These are phyloP conservation scores for Cyclophora punctaria DNA, from an alignment of 2,888 invertebrate species.

Conservation along the genomic window DNA sequence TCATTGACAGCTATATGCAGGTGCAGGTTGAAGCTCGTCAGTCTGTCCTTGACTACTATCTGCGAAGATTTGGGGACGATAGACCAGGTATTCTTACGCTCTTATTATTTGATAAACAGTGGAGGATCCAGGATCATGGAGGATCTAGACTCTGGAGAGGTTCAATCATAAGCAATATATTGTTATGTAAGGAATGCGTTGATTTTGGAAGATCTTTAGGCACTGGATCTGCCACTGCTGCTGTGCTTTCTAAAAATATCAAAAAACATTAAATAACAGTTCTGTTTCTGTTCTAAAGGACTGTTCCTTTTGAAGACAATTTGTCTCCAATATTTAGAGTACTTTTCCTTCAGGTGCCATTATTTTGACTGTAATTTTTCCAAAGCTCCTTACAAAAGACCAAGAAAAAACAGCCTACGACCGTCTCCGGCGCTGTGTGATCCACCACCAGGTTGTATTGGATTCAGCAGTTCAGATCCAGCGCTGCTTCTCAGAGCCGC, in stretches of 20 bases:
- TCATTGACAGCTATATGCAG: slow-evolving; percentile 40
- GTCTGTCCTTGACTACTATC: slow-evolving; percentile 36
- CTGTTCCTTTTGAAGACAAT: too few relatives aligned
- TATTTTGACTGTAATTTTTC: background rate
- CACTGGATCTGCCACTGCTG: too few relatives aligned
- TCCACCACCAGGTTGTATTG: slow-evolving; percentile 37
- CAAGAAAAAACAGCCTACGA: slow-evolving; percentile 21
- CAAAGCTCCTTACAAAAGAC: slow-evolving; percentile 17
- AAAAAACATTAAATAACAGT: too few relatives aligned
- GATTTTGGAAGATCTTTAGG: too few relatives aligned
- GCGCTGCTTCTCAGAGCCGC: slow-evolving; percentile 38
- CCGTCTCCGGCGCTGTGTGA: slow-evolving; percentile 29
- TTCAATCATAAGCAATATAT: too few relatives aligned
- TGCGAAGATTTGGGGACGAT: slow-evolving; percentile 18
- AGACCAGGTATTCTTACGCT: background rate
- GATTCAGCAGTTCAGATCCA: slow-evolving; percentile 33
- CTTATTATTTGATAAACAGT: too few relatives aligned
- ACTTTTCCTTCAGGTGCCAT: too few relatives aligned
- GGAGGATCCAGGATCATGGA: too few relatives aligned
- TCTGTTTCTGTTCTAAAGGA: too few relatives aligned
- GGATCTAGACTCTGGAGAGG: too few relatives aligned
- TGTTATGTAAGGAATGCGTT: too few relatives aligned
- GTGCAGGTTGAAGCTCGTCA: slow-evolving; percentile 51
- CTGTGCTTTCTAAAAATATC: too few relatives aligned
- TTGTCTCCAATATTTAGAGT: background rate